Conservation (phyloP, 2,113 vertebrate genomes). For the Mellivora capensis region DNA sequence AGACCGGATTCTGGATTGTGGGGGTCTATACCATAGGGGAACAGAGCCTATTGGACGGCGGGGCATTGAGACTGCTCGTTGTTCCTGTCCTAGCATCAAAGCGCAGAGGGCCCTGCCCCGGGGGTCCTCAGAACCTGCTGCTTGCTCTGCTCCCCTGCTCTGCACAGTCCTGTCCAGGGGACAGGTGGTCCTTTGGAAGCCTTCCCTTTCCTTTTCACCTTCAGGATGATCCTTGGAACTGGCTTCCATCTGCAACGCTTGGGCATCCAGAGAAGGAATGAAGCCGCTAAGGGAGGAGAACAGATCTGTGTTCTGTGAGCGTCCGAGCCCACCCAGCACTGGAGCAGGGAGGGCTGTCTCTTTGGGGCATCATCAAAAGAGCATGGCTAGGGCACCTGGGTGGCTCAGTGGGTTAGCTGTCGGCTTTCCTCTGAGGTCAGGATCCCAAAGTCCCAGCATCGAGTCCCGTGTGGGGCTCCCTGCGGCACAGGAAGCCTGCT, state of each 20-base stretch:
- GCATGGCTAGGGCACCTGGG: too few species aligned
- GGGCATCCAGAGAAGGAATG: not conserved
- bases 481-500: too few species aligned
- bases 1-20: rapidly evolving
- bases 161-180: not conserved
- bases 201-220: not conserved
- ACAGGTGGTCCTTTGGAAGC: not conserved
- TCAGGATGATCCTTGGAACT: not conserved
- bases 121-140: not conserved
- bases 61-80: rapidly evolving
- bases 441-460: too few species aligned
- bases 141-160: not conserved
- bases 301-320: not conserved
- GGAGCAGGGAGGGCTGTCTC: not conserved
- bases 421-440: too few species aligned
- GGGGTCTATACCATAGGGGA: rapidly evolving
- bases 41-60: rapidly evolving
- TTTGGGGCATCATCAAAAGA: not conserved
- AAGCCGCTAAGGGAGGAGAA: rapidly evolving
- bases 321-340: rapidly evolving
- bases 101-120: rapidly evolving
- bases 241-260: not conserved
- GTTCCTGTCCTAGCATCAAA: not conserved
- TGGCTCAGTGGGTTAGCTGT: too few species aligned
- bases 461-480: too few species aligned